Conservation (phyloP, 2,113 vertebrate species). For the Crotalus tigris region DNA sequence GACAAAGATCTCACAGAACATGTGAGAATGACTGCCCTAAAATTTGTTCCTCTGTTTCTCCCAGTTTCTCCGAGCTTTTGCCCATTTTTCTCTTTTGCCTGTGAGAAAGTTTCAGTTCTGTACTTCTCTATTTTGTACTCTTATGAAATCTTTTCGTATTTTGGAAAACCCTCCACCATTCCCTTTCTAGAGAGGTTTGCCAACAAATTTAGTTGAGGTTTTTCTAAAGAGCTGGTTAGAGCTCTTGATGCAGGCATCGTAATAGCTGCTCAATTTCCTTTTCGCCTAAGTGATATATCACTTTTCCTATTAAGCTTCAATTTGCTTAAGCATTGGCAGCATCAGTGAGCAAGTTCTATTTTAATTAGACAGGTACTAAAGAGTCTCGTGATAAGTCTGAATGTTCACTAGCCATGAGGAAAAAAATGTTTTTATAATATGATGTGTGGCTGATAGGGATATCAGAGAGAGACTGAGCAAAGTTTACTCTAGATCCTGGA, state of each 20-base stretch:
- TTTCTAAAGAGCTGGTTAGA: background rate
- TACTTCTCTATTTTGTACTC: background rate
- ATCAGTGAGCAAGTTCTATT: conserved; percentile 64
- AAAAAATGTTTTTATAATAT: conserved; percentile 45
- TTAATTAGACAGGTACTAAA: conserved; percentile 72
- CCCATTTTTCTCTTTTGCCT: background rate
- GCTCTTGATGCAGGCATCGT: conserved; percentile 3
- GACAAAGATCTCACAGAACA: background rate
- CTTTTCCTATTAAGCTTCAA: conserved; percentile 66
- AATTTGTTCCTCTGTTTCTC: background rate
- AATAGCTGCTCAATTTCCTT: conserved; percentile 57
- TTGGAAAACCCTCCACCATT: background rate
- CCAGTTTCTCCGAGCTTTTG: background rate
- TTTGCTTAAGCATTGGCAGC: conserved; percentile 61
- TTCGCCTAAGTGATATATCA: conserved; percentile 64
- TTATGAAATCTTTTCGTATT: background rate
- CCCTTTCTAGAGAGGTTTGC: background rate
- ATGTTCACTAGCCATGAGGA: conserved; percentile 61
- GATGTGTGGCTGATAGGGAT: conserved; percentile 38
- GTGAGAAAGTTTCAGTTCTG: background rate
- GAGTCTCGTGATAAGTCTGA: conserved; percentile 58
- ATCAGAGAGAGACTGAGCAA: rapidly evolving
- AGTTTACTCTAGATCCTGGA: background rate
- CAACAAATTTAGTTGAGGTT: background rate
- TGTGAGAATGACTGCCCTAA: background rate